Conservation (phyloP, 30 jellyfish, hydroid and myxozoan species). For the Aurelia sp. region DNA sequence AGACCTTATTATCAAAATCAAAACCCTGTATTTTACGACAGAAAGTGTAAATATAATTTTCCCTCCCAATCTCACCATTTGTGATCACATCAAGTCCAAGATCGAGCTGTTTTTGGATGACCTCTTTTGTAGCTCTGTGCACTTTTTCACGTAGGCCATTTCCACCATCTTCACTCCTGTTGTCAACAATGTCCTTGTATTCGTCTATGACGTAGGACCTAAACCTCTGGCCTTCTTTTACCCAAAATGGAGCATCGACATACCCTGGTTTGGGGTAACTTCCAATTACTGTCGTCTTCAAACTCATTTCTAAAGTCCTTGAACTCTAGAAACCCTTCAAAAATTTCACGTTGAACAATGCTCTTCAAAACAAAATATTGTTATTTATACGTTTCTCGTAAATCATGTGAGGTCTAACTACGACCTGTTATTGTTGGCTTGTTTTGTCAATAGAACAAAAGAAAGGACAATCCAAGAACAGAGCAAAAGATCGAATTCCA, state of each 20-base stretch:
- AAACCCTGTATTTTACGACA: constrained; percentile 51
- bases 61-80: constrained; percentile 67
- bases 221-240: constrained; percentile 19
- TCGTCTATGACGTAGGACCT: constrained; percentile 15
- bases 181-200: constrained; percentile 14
- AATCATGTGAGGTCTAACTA: too few species aligned
- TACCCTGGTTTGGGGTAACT: constrained; percentile 63
- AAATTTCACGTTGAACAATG: too few species aligned
- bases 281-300: constrained; percentile 66
- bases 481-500: too few species aligned
- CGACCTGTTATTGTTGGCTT: too few species aligned
- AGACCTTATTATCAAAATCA: constrained; percentile 32
- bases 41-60: constrained; percentile 41
- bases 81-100: constrained; percentile 46
- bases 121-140: constrained; percentile 34
- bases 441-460: too few species aligned
- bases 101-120: constrained; percentile 10
- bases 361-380: too few species aligned
- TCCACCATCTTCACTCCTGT: not conserved
- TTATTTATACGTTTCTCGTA: too few species aligned
- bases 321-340: too few species aligned
- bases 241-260: constrained; percentile 52
- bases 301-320: not conserved
- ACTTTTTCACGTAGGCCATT: constrained; percentile 13
- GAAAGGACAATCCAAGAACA: too few species aligned